Evolutionary conservation across 2,797 vertebrate species (phyloP).

Genomic region (Buphagus erythrorhynchus): DNA sequence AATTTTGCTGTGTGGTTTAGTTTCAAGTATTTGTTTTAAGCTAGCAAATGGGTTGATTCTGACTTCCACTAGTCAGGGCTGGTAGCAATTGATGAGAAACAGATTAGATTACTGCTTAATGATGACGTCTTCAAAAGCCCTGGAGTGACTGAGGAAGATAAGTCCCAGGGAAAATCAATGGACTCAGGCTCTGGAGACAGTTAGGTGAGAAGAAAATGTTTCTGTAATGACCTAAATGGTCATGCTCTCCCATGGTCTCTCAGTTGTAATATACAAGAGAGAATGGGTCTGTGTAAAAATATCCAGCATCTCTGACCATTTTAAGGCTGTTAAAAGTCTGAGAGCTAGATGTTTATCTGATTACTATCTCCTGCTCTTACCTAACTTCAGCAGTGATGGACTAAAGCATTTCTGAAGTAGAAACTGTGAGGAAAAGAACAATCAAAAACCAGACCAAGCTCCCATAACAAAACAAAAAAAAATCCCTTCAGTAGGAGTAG

Average conservation of each 20-base stretch:
- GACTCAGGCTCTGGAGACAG: constrained; percentile 3
- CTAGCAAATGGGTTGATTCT: background rate
- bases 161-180: constrained; percentile 56
- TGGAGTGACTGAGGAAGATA: background rate
- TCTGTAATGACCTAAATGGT: constrained; percentile 37
- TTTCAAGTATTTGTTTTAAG: constrained; percentile 14
- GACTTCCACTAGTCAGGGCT: background rate
- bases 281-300: constrained; percentile 17
- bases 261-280: background rate
- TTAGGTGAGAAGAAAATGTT: constrained; percentile 39
- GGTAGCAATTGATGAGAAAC: background rate
- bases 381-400: background rate
- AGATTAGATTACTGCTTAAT: constrained; percentile 50
- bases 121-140: constrained; percentile 39
- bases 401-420: background rate
- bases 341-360: background rate
- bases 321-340: background rate
- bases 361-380: background rate
- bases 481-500: background rate
- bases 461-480: background rate
- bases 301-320: background rate
- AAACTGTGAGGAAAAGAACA: background rate
- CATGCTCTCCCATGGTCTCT: background rate
- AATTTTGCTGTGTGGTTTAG: background rate
- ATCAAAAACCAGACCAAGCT: background rate